Evolutionary conservation across 2,113 vertebrate genomes (phyloP).

Genomic region (Aythya baeri): DNA sequence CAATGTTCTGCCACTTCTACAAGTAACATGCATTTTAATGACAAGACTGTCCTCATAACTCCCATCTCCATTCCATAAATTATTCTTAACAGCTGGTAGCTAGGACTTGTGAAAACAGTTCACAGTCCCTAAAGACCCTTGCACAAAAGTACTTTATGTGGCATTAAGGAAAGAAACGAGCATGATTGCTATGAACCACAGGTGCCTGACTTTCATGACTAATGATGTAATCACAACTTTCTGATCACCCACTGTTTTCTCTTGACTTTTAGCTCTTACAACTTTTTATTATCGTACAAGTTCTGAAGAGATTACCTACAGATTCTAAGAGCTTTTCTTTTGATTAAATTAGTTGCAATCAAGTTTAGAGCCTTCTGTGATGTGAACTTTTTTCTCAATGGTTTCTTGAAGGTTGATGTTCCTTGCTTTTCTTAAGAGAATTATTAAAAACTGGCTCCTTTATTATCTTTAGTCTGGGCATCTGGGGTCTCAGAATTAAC

Average conservation of each 20-base stretch:
- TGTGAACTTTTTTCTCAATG: neutral
- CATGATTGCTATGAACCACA: neutral
- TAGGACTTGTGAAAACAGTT: neutral
- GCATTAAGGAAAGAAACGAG: neutral
- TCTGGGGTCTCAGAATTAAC: neutral
- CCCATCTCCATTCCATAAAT: neutral
- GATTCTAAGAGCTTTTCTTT: neutral
- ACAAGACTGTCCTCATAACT: neutral
- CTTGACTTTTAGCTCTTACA: neutral
- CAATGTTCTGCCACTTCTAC: neutral
- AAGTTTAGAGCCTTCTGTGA: neutral
- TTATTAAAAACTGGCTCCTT: neutral
- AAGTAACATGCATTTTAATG: neutral
- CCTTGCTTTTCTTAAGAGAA: neutral
- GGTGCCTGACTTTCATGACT: neutral
- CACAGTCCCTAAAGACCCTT: neutral
- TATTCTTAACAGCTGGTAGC: neutral
- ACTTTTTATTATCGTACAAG: neutral
- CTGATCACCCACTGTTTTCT: neutral
- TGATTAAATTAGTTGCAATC: neutral
- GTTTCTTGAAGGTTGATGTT: neutral
- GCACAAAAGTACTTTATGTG: neutral
- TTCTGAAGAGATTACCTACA: neutral
- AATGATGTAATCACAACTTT: neutral
- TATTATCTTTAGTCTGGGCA: neutral